Evolutionary conservation across 2,797 vertebrate genomes (phyloP).

Genomic region (Ambastaia sidthimunki): DNA sequence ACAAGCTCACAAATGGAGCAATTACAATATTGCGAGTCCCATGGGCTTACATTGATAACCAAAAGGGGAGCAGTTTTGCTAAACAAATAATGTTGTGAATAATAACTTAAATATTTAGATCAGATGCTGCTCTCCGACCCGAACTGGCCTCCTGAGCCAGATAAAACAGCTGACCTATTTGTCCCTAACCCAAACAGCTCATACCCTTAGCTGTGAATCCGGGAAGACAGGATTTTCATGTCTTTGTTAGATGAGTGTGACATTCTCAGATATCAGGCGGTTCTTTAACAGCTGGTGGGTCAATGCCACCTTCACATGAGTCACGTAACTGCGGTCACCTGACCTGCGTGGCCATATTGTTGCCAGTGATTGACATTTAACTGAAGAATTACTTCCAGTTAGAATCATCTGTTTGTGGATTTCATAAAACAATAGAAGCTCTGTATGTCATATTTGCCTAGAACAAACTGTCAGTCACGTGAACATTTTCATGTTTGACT

Average conservation of each 20-base stretch:
- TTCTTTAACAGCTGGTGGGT: slow-evolving; percentile 48
- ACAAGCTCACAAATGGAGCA: slow-evolving; percentile 29
- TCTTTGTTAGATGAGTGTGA: slow-evolving; percentile 37
- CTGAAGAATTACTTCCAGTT: slow-evolving; percentile 24
- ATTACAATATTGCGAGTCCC: slow-evolving; percentile 25
- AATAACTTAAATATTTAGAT: slow-evolving; percentile 12
- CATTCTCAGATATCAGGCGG: slow-evolving; percentile 52
- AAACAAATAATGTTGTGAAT: slow-evolving; percentile 18
- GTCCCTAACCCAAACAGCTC: slow-evolving; percentile 25
- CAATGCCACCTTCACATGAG: slow-evolving; percentile 37
- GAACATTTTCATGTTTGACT: slow-evolving; percentile 1
- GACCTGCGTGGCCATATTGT: slow-evolving; percentile 39
- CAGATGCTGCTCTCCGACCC: slow-evolving; percentile 12
- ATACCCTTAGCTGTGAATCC: slow-evolving; percentile 8
- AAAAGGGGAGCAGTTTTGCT: slow-evolving; percentile 14
- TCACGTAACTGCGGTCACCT: slow-evolving; percentile 45
- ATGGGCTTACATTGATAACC: slow-evolving; percentile 18
- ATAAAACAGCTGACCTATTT: slow-evolving; percentile 35
- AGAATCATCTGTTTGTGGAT: slow-evolving; percentile 25
- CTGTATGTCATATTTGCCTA: slow-evolving; percentile 16
- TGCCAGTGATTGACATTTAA: slow-evolving; percentile 39
- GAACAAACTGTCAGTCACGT: slow-evolving; percentile 28
- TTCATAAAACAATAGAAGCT: slow-evolving; percentile 14
- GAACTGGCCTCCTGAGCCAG: slow-evolving; percentile 3
- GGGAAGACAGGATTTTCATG: slow-evolving; percentile 39